Conservation (phyloP, 2,888 invertebrate genomes). For the Ophion ventricosus region DNA sequence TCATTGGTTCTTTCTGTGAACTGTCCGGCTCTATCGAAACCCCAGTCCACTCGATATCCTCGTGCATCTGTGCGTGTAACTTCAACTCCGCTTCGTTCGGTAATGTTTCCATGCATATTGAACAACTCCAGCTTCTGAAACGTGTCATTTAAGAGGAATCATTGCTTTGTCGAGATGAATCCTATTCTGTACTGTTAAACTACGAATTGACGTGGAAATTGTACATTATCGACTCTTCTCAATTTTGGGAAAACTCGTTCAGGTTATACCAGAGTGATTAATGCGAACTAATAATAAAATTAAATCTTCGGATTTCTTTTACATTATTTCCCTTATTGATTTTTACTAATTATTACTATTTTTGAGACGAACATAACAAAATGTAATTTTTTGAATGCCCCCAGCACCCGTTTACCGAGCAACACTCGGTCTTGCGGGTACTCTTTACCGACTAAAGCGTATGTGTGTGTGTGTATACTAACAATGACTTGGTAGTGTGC, state of each 20-base stretch:
- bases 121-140: conserved; percentile 75
- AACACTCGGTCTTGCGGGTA: not conserved
- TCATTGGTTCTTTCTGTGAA: conserved; percentile 73
- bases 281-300: not conserved
- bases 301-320: not conserved
- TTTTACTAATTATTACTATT: not conserved
- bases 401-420: not conserved
- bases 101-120: conserved; percentile 75
- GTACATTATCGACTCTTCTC: not conserved
- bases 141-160: not conserved
- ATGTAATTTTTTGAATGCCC: not conserved
- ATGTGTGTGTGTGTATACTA: conserved; percentile 62
- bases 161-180: no score
- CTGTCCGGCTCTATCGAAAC: conserved; percentile 67
- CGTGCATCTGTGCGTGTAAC: conserved; percentile 75
- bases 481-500: conserved; percentile 81
- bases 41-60: conserved; percentile 67
- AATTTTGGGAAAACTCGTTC: not conserved
- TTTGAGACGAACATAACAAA: not conserved
- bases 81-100: conserved; percentile 74
- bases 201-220: not conserved
- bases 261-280: not conserved
- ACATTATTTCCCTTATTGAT: not conserved
- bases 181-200: no score
- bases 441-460: not conserved